Percentiles rank a stretch among this genome's conserved stretches.
Conservation (phyloP, 1,140 invertebrate species). For the Apis florea region DNA sequence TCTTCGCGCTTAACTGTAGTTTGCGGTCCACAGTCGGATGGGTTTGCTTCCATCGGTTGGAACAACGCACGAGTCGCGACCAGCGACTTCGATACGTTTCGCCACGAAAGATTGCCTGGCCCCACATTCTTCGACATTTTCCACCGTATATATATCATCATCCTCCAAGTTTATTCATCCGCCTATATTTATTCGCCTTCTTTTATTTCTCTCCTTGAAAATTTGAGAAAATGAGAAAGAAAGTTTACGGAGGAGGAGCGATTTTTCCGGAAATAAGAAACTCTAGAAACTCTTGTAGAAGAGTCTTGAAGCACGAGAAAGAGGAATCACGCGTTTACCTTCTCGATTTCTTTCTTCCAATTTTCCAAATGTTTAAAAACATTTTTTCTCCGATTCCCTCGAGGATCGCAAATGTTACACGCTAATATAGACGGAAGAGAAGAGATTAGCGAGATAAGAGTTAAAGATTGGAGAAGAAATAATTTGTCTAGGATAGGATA, state of each 20-base stretch:
- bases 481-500: background rate
- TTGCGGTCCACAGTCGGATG: constrained; percentile 68
- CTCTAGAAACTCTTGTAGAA: too few species aligned
- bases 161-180: too few species aligned
- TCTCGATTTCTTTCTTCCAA: too few species aligned
- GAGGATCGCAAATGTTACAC: background rate
- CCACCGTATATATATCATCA: background rate
- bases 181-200: too few species aligned
- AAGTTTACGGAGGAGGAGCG: too few species aligned
- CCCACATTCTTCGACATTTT: background rate
- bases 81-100: background rate
- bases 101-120: constrained; percentile 4
- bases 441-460: background rate
- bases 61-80: constrained; percentile 22
- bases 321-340: too few species aligned
- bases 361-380: too few species aligned
- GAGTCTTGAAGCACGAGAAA: too few species aligned
- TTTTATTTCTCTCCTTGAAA: too few species aligned
- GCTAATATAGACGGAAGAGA: too few species aligned
- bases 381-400: background rate
- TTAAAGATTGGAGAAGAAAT: background rate
- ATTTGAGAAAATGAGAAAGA: too few species aligned
- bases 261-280: too few species aligned
- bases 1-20: constrained; percentile 73
- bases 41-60: constrained; percentile 41